A percentile compares a stretch with the other conserved stretches of the same genome.
phyloP scores from a whole-genome alignment of 2,888 invertebrate species.

The Rhimphoctona megacephalus region DNA sequence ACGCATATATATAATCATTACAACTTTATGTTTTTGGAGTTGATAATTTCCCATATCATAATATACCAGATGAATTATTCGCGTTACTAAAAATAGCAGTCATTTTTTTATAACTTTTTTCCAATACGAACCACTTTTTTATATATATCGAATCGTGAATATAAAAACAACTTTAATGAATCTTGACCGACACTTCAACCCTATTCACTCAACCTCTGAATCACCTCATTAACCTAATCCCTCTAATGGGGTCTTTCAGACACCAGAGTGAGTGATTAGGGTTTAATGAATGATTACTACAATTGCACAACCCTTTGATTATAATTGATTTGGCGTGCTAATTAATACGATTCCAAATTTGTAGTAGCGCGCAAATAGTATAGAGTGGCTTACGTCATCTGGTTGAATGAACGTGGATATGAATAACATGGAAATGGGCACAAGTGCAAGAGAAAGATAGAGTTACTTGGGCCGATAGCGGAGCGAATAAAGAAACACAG shows the following conservation, averaged over 20 bases:
- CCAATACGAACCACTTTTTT: background rate
- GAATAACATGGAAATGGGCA: background rate
- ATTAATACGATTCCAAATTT: background rate
- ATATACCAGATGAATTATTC: background rate
- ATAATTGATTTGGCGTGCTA: background rate
- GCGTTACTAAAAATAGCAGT: background rate
- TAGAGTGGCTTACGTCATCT: background rate
- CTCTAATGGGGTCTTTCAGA: too few relatives aligned
- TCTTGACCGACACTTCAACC: too few relatives aligned
- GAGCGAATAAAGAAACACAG: background rate
- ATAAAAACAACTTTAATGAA: too few relatives aligned
- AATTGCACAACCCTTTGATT: background rate
- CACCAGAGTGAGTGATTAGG: too few relatives aligned
- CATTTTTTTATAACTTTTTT: background rate
- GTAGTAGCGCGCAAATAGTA: background rate
- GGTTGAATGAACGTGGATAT: constrained; percentile 5
- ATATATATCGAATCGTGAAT: background rate
- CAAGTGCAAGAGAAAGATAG: background rate
- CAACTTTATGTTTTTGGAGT: background rate
- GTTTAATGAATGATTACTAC: background rate
- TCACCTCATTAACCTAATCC: too few relatives aligned
- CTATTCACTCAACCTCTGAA: too few relatives aligned
- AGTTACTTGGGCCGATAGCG: background rate
- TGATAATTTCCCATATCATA: background rate
- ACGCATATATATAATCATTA: background rate